Percentiles rank a stretch among this genome's conserved stretches.
Evolutionary conservation across 2,113 vertebrate species (phyloP).

Genomic region (Anolis sagrei): DNA sequence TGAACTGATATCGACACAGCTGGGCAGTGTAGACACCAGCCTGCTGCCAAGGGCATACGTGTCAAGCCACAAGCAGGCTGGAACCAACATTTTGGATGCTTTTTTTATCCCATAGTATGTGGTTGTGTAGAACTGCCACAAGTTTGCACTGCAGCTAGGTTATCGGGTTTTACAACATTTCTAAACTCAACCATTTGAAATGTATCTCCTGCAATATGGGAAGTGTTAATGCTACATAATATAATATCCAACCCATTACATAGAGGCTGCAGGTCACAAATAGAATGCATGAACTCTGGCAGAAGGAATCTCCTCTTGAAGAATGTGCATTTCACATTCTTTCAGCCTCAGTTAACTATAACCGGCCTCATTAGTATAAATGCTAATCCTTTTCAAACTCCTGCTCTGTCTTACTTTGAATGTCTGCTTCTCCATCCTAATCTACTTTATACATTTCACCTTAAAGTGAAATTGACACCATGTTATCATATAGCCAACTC

Average conservation of each 20-base stretch:
- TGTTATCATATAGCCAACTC: not conserved
- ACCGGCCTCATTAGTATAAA: not conserved
- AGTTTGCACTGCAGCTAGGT: not conserved
- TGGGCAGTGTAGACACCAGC: too few species aligned
- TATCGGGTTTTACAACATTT: not conserved
- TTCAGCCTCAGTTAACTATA: constrained; percentile 4
- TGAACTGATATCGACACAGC: too few species aligned
- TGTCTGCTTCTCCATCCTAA: not conserved
- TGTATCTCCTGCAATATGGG: not conserved
- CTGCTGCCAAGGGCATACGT: too few species aligned
- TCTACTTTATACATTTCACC: not conserved
- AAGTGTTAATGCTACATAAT: not conserved
- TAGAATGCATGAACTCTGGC: not conserved
- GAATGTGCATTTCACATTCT: not conserved
- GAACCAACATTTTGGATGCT: too few species aligned
- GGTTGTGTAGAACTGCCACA: too few species aligned
- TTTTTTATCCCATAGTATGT: too few species aligned
- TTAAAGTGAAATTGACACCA: constrained; percentile 17
- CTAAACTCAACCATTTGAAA: not conserved
- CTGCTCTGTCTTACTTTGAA: constrained; percentile 11
- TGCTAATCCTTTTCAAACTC: not conserved
- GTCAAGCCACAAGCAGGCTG: too few species aligned
- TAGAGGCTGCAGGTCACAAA: not conserved
- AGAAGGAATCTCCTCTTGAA: not conserved
- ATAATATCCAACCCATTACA: not conserved